These are phyloP conservation scores for Eupithecia subumbrata DNA, from an alignment of 2,888 invertebrate genomes.

Conservation along the genomic window DNA sequence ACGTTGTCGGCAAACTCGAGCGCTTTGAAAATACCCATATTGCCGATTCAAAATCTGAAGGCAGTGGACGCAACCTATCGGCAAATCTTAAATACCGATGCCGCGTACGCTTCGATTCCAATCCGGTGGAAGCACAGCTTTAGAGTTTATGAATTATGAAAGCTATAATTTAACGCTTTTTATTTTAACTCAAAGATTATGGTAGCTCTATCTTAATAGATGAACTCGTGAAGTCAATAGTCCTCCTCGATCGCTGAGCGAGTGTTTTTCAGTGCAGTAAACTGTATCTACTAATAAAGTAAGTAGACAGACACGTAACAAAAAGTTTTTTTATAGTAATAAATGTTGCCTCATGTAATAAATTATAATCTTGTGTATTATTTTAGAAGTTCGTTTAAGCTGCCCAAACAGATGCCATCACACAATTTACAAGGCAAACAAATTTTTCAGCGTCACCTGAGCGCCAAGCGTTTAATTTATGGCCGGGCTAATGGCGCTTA, in stretches of 20 bases:
- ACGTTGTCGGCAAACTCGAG: too few species aligned
- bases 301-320: not conserved
- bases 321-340: not conserved
- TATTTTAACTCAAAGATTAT: too few species aligned
- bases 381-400: constrained; percentile 16
- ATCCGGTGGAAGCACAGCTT: too few species aligned
- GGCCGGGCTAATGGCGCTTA: not conserved
- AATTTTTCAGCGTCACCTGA: constrained; percentile 33
- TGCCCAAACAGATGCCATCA: constrained; percentile 27
- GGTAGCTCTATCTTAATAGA: too few species aligned
- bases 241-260: not conserved
- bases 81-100: too few species aligned
- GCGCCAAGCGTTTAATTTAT: constrained; percentile 26
- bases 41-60: too few species aligned
- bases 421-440: constrained; percentile 36
- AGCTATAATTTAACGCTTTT: too few species aligned
- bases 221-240: too few species aligned
- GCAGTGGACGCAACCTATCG: too few species aligned
- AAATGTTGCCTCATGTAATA: not conserved
- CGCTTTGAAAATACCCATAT: too few species aligned
- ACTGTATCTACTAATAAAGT: not conserved
- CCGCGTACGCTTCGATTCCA: too few species aligned
- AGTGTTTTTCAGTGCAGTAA: not conserved
- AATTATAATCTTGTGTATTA: constrained; percentile 20
- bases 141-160: too few species aligned